Base-by-base conservation (phyloP, 2,888 invertebrate species). In the Calliphora vomitoria region DNA sequence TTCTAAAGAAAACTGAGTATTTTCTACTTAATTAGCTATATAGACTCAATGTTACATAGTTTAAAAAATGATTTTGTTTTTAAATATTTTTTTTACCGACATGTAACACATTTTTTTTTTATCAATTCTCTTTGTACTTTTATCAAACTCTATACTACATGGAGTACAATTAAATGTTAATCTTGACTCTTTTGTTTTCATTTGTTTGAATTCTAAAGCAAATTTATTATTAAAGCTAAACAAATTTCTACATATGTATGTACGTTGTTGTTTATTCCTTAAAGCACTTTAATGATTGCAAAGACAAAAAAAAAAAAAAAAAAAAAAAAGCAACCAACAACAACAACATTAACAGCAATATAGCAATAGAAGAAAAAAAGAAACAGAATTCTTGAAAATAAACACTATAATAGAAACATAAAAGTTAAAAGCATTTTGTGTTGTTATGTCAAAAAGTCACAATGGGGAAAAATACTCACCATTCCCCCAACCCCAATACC, bases 351-450 rank as follows among this genome's bases (percentile, higher is more conserved):
- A 60, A 60, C 15, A 60, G 20, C 10, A 55, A 13, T 0, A 31
- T 0, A 47, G 47, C 20, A 68, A 31, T 0, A 41, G 18, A 64
- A 64, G 8, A 75, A 31, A 10, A n/a, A 47, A 18, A 60, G 6
- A 53, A 20, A 62, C 2, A 38, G 18, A 64, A 58, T 50, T 71
- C 11, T 53, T 41, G 11, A 55, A 69, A 58, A 55, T 69, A 60
- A 44, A 74, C 44, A 66, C 35, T 58, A 47, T 47, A 58, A 38
- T 13, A 47, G 38, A 68, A 38, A 68, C 25, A 68, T 58, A 38
- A 82, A 69, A 55, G 76, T 64, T 76, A 76, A 83, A 83, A 76
- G 76, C 31, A 71, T 71, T 76, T 75, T 75, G 8, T 50, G 31
- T 69, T 82, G 50, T n/a, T 20, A 53, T 60, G 60, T 38, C 68